A percentile compares a stretch with the other conserved stretches of the same genome.
Evolutionary conservation across 2,888 invertebrate species (phyloP).

Genomic region (Strigamia transsilvanica): DNA sequence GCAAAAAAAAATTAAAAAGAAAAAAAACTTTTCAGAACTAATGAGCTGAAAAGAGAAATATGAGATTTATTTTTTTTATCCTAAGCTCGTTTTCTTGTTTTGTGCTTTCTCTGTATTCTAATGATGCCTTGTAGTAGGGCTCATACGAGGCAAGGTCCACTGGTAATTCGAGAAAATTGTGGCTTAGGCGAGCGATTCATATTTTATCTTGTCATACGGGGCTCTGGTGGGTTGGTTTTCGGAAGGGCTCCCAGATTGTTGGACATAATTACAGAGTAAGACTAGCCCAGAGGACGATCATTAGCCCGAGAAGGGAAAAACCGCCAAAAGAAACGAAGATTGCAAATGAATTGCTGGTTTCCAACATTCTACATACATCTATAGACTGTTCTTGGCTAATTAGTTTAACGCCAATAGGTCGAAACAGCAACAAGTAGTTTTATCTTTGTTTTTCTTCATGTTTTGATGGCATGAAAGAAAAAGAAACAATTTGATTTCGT

Average conservation of each 20-base stretch:
- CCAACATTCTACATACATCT: constrained; percentile 31
- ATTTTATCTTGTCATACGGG: constrained; percentile 54
- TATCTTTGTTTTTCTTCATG: neutral
- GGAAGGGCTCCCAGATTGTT: constrained; percentile 54
- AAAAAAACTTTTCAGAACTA: constrained; percentile 2
- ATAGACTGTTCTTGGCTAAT: neutral
- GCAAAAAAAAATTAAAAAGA: neutral
- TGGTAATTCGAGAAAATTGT: constrained; percentile 54
- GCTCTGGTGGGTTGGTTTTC: constrained; percentile 52
- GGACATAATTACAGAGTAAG: constrained; percentile 53
- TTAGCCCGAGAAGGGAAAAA: constrained; percentile 50
- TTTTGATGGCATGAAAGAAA: neutral
- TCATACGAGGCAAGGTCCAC: constrained; percentile 49
- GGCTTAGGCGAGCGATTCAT: constrained; percentile 53
- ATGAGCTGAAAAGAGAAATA: constrained; percentile 28
- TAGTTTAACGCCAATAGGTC: constrained; percentile 10
- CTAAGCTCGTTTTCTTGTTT: constrained; percentile 31
- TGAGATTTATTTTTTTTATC: constrained; percentile 25
- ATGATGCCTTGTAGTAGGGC: constrained; percentile 47
- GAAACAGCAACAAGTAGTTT: neutral
- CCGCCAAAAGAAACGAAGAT: constrained; percentile 54
- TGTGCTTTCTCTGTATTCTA: constrained; percentile 39
- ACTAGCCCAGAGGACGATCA: constrained; percentile 52
- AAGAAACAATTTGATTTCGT: neutral
- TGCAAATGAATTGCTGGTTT: constrained; percentile 55